Conservation (phyloP, 2,888 invertebrate genomes). For the Caenorhabditis plicata region DNA sequence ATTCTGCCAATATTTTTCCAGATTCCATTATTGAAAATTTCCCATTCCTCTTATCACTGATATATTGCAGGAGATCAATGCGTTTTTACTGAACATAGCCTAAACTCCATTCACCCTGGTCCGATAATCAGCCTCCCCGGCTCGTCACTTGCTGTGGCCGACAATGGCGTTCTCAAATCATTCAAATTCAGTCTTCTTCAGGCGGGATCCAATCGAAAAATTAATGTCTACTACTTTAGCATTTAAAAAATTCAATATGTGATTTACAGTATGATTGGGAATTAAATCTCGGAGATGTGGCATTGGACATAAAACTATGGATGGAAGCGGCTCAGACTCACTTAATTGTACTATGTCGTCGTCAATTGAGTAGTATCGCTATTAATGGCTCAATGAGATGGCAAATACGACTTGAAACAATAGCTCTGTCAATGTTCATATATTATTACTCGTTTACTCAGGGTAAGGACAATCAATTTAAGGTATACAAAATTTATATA, state of each 20-base stretch:
- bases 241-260: background rate
- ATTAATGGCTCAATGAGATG: conserved; percentile 15
- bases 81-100: conserved; percentile 26
- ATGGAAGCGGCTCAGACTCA: conserved; percentile 20
- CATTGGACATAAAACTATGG: conserved; percentile 28
- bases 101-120: conserved; percentile 41
- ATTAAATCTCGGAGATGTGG: conserved; percentile 39
- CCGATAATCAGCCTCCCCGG: conserved; percentile 25
- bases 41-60: no score
- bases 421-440: conserved; percentile 28
- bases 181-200: conserved; percentile 37
- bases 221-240: conserved; percentile 21
- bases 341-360: conserved; percentile 38
- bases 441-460: conserved; percentile 14
- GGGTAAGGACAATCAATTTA: no score
- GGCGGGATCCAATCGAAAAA: conserved; percentile 29
- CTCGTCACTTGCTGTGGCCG: conserved; percentile 26
- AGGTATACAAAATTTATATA: no score
- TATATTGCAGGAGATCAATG: conserved; percentile 45
- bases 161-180: conserved; percentile 23
- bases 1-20: no score
- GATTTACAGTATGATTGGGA: conserved; percentile 42
- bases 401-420: conserved; percentile 41
- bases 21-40: no score
- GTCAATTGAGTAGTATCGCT: conserved; percentile 28